Conservation (phyloP, 2,888 invertebrate species). For the Galeruca laticollis region DNA sequence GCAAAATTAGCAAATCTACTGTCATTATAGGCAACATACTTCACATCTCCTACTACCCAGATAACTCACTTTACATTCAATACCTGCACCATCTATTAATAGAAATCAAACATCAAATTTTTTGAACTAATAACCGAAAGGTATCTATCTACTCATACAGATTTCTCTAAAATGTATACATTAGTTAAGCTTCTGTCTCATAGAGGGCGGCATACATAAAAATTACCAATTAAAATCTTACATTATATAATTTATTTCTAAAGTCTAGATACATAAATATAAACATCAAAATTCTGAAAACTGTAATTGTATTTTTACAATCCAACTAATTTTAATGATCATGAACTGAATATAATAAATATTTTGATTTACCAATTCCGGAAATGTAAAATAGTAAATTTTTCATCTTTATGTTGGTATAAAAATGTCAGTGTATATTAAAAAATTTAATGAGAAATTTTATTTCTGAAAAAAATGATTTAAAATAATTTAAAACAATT, state of each 20-base stretch:
- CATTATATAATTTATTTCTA: background rate
- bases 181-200: background rate
- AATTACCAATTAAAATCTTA: background rate
- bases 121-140: no score
- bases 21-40: conserved; percentile 7
- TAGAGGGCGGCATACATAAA: background rate
- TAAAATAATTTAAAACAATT: background rate
- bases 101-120: background rate
- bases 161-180: background rate
- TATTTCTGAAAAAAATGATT: no score
- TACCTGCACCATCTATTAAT: background rate
- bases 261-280: background rate
- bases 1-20: background rate
- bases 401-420: background rate
- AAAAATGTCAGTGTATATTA: background rate
- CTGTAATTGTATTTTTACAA: background rate
- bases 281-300: background rate
- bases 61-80: background rate
- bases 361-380: conserved; percentile 1
- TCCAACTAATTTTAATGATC: background rate
- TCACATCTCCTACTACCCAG: background rate
- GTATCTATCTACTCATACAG: no score
- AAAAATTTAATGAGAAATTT: background rate
- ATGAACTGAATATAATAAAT: background rate
- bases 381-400: background rate